Evolutionary conservation across 1,140 invertebrate genomes (phyloP).

Genomic region (Drosophila erecta): DNA sequence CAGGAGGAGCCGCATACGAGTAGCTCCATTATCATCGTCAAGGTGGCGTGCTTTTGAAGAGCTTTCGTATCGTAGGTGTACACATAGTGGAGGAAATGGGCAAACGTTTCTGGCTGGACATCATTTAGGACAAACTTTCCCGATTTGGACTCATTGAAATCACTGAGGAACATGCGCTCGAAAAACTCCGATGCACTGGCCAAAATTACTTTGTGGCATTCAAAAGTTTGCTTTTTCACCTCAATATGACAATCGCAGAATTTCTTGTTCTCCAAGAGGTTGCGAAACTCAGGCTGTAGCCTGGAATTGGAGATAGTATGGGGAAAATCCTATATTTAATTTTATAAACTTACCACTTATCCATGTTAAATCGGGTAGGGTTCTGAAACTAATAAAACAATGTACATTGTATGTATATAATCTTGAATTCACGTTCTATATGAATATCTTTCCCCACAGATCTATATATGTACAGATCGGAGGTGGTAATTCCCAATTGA

Average conservation of each 20-base stretch:
- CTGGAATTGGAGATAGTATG: background rate
- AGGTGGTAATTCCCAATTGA: too few species aligned
- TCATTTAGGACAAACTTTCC: conserved; percentile 3
- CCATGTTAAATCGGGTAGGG: background rate
- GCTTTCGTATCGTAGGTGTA: conserved; percentile 6
- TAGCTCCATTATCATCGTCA: conserved; percentile 7
- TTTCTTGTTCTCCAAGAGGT: conserved; percentile 11
- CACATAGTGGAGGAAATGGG: conserved; percentile 9
- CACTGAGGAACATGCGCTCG: conserved; percentile 30
- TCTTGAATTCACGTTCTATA: too few species aligned
- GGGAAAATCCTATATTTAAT: background rate
- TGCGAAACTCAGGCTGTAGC: background rate
- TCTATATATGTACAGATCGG: too few species aligned
- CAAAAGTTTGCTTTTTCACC: conserved; percentile 9
- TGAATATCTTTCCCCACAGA: too few species aligned
- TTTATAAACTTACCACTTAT: background rate
- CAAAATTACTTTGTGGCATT: conserved; percentile 36
- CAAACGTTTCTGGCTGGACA: conserved; percentile 9
- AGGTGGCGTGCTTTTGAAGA: background rate
- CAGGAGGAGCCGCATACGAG: conserved; percentile 2
- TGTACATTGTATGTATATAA: too few species aligned
- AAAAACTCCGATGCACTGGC: conserved; percentile 34
- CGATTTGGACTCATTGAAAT: conserved; percentile 18
- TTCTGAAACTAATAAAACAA: too few species aligned
- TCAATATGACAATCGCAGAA: conserved; percentile 34